Evolutionary conservation across 2,113 vertebrate species (phyloP).

Genomic region (Montifringilla adamsi): DNA sequence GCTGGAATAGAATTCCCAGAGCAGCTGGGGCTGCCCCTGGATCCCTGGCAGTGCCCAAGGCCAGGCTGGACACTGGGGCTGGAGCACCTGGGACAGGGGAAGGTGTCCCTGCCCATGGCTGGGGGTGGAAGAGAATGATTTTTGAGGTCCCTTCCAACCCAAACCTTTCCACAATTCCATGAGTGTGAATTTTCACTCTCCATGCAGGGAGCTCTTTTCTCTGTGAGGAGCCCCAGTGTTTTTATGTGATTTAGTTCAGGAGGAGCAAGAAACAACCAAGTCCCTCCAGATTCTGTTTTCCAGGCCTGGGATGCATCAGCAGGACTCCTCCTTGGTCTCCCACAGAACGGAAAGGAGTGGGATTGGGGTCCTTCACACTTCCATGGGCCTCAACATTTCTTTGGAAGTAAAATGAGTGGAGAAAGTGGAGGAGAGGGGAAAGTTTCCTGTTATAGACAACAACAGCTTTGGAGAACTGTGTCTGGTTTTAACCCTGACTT

Average conservation of each 20-base stretch:
- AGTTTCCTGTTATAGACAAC: fast-evolving
- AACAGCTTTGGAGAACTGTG: not conserved
- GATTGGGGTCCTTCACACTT: not conserved
- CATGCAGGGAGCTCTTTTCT: fast-evolving
- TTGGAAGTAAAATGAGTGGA: not conserved
- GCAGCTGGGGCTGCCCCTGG: not conserved
- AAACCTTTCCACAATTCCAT: not conserved
- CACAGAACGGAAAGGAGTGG: not conserved
- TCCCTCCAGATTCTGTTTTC: not conserved
- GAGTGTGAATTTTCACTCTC: not conserved
- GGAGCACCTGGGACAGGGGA: not conserved
- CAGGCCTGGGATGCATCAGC: not conserved
- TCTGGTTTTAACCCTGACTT: not conserved
- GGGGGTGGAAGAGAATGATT: fast-evolving
- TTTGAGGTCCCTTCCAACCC: not conserved
- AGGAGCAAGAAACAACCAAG: not conserved
- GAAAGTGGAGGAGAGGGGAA: not conserved
- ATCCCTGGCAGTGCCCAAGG: not conserved
- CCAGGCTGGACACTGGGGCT: not conserved
- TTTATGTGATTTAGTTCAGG: not conserved
- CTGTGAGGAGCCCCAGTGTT: fast-evolving
- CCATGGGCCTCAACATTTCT: not conserved
- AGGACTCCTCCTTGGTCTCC: not conserved
- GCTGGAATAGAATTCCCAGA: not conserved
- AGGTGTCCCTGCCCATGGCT: not conserved